These are phyloP conservation scores for Dione juno DNA, from an alignment of 2,888 invertebrate genomes.

Conservation along the genomic window DNA sequence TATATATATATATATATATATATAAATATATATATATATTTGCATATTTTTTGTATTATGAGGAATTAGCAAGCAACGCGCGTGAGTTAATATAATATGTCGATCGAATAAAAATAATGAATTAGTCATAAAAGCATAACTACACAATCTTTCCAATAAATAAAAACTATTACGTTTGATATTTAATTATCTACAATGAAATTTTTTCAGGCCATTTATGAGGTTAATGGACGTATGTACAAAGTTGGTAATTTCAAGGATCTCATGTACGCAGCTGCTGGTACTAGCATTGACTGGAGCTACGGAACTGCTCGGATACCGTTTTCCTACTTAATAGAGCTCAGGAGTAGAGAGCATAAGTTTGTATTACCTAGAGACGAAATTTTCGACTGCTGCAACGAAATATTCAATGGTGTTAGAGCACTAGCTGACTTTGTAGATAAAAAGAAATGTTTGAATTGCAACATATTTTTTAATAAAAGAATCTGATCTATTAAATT, in stretches of 20 bases:
- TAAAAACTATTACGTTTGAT: too few relatives aligned
- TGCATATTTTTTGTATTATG: too few relatives aligned
- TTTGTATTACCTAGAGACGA: constrained; percentile 68
- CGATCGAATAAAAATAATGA: too few relatives aligned
- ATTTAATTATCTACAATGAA: not conserved
- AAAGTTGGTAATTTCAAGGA: constrained; percentile 78
- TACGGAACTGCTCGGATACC: constrained; percentile 74
- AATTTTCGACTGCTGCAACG: constrained; percentile 68
- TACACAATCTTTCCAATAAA: too few relatives aligned
- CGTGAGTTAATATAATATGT: too few relatives aligned
- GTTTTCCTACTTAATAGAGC: constrained; percentile 72
- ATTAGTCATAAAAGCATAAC: too few relatives aligned
- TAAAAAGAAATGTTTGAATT: constrained; percentile 62
- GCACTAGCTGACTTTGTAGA: constrained; percentile 69
- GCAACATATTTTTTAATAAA: constrained; percentile 50
- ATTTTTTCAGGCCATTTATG: constrained; percentile 68
- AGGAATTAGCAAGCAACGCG: too few relatives aligned
- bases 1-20: too few relatives aligned
- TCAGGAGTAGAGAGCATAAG: constrained; percentile 67
- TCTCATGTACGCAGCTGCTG: constrained; percentile 73
- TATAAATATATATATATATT: too few relatives aligned
- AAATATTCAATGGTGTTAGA: constrained; percentile 62
- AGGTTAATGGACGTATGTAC: constrained; percentile 71
- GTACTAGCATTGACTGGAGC: constrained; percentile 79
- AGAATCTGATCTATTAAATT: constrained; percentile 24